phyloP scores from a whole-genome alignment of 2,888 invertebrate genomes.

The Aplocera efformata region DNA sequence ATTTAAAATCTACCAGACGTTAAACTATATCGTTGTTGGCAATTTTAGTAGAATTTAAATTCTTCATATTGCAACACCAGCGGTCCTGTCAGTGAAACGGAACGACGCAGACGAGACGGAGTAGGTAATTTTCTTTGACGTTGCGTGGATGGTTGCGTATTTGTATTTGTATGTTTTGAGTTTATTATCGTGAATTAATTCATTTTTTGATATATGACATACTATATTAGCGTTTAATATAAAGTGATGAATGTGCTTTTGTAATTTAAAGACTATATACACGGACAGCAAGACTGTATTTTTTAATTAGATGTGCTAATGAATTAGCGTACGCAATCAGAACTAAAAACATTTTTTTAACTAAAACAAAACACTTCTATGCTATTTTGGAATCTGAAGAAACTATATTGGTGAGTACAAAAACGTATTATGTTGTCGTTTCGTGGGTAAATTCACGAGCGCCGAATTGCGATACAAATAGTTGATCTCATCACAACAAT shows the following conservation, averaged over 20 bases:
- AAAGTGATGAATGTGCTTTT: conserved; percentile 17
- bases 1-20: neutral
- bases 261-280: conserved; percentile 2
- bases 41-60: conserved; percentile 5
- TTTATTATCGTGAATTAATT: conserved; percentile 41
- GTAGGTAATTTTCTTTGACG: conserved; percentile 52
- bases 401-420: conserved; percentile 20
- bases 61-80: conserved; percentile 14
- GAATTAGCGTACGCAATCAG: conserved; percentile 17
- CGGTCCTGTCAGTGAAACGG: conserved; percentile 17
- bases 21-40: conserved; percentile 1
- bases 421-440: conserved; percentile 14
- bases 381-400: conserved; percentile 15
- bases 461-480: conserved; percentile 4
- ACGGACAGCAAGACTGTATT: conserved; percentile 6
- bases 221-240: conserved; percentile 20
- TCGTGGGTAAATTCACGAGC: conserved; percentile 2
- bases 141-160: conserved; percentile 54
- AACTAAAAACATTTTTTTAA: conserved; percentile 25
- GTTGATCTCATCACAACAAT: conserved; percentile 23
- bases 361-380: conserved; percentile 13
- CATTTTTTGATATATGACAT: conserved; percentile 25
- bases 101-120: conserved; percentile 14
- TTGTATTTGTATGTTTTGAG: conserved; percentile 45
- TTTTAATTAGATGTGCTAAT: conserved; percentile 14